Percentiles rank a stretch among this genome's conserved stretches.
Evolutionary conservation across 2,797 vertebrate species (phyloP).

Genomic region (Hafferia zeledoni): DNA sequence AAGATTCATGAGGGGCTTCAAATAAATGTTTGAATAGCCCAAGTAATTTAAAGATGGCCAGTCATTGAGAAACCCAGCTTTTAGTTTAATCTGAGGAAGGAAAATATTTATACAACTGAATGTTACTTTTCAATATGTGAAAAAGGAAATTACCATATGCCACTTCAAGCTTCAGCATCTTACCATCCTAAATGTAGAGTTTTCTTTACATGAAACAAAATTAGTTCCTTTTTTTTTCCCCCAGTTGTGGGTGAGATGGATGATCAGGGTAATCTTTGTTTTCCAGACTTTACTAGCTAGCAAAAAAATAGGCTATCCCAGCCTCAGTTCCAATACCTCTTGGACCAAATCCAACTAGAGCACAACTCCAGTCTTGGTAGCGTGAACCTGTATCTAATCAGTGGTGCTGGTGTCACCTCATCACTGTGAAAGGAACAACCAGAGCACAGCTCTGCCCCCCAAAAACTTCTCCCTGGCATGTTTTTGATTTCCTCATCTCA

Average conservation of each 20-base stretch:
- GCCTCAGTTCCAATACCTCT: background rate
- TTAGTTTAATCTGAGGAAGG: background rate
- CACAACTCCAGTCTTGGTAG: fast-evolving
- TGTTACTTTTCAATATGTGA: background rate
- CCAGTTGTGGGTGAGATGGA: background rate
- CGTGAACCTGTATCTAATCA: background rate
- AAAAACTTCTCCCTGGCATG: background rate
- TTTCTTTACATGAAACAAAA: background rate
- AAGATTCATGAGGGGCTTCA: background rate
- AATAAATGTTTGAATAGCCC: background rate
- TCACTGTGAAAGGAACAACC: background rate
- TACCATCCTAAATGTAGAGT: background rate
- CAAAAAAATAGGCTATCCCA: background rate
- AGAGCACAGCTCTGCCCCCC: background rate
- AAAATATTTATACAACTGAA: background rate
- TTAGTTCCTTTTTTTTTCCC: fast-evolving
- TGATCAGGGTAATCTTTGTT: background rate
- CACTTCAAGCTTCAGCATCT: background rate
- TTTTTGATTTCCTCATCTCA: background rate
- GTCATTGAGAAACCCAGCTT: background rate
- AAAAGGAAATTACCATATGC: background rate
- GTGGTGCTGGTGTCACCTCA: background rate
- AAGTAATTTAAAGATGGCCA: background rate
- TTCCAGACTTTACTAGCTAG: background rate
- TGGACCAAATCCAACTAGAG: background rate